phyloP scores from a whole-genome alignment of 2,797 vertebrate genomes.

The Crocidura indochinensis region DNA sequence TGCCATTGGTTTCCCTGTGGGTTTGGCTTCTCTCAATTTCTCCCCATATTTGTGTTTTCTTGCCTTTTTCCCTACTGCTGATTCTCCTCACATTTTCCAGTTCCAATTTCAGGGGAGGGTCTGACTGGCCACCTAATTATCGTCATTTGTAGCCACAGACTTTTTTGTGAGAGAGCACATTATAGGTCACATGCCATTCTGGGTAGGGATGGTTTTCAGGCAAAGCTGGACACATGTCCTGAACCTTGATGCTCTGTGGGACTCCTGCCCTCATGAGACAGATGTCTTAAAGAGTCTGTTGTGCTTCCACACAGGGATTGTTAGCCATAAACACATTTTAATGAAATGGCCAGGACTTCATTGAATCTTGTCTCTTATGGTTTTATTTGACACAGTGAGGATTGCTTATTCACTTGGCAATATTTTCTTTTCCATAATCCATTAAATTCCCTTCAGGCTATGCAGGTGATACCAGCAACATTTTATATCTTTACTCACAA shows the following conservation, averaged over 20 bases:
- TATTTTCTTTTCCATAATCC: background rate
- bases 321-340: background rate
- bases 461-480: background rate
- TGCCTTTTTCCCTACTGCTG: background rate
- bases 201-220: background rate
- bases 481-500: background rate
- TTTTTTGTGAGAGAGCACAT: background rate
- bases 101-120: background rate
- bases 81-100: slow-evolving; percentile 13
- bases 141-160: background rate
- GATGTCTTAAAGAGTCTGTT: background rate
- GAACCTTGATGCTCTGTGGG: background rate
- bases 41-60: background rate
- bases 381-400: slow-evolving; percentile 14
- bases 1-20: background rate
- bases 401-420: background rate
- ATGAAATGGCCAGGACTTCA: background rate
- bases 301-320: background rate
- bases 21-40: background rate
- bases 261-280: background rate
- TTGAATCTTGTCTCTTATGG: background rate
- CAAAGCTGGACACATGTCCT: rapidly evolving
- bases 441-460: slow-evolving; percentile 31
- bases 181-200: no score
- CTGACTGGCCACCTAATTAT: background rate